Conservation (phyloP, 2,888 invertebrate genomes). For the Drosophila merina region DNA sequence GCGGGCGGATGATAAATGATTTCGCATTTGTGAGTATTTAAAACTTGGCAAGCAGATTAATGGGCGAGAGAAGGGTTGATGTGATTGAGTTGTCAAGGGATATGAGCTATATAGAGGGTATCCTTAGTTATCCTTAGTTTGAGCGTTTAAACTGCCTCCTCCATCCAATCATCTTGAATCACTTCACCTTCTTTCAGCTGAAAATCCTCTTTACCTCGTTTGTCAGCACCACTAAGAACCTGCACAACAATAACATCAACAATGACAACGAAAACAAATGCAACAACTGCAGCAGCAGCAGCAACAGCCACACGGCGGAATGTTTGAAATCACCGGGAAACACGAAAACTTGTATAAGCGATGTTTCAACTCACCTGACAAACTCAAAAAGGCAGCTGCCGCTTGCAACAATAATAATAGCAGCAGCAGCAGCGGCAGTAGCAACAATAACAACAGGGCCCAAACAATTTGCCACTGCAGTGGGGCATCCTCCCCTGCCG, state of each 20-base stretch:
- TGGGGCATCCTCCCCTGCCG: conserved; percentile 42
- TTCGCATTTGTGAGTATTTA: conserved; percentile 27
- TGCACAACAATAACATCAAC: conserved; percentile 23
- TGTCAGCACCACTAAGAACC: conserved; percentile 31
- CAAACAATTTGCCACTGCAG: conserved; percentile 67
- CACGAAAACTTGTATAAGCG: conserved; percentile 50
- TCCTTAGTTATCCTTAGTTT: neutral
- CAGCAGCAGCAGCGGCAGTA: conserved; percentile 35
- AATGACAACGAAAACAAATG: conserved; percentile 24
- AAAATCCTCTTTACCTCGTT: conserved; percentile 34
- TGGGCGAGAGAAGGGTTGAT: neutral
- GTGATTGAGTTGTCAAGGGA: neutral
- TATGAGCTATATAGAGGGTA: neutral
- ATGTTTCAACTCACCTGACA: conserved; percentile 48
- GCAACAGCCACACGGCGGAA: conserved; percentile 45
- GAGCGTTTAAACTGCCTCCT: neutral
- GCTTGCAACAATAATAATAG: conserved; percentile 47
- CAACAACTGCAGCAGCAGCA: conserved; percentile 17
- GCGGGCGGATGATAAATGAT: conserved; percentile 22
- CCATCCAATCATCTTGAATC: conserved; percentile 24
- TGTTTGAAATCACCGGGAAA: conserved; percentile 37
- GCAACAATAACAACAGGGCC: conserved; percentile 36
- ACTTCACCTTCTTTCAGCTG: conserved; percentile 7
- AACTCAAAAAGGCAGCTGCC: conserved; percentile 47
- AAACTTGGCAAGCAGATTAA: conserved; percentile 28